These are phyloP conservation scores for Haemorhous mexicanus DNA, from an alignment of 2,113 vertebrate genomes.

Conservation along the genomic window DNA sequence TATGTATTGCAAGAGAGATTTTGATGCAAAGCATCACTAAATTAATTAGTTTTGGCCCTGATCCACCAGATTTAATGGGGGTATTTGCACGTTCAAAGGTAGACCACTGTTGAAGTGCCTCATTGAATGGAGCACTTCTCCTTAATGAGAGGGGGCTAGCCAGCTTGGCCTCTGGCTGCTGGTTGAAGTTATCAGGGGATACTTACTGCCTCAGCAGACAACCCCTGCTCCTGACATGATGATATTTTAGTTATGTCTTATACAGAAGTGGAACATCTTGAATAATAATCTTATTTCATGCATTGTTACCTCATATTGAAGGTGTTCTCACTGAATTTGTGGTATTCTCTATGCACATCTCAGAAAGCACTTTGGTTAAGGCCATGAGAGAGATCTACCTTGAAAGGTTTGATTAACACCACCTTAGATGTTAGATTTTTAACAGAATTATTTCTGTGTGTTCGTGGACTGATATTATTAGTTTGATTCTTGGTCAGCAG, in stretches of 20 bases:
- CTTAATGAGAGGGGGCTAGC: constrained; percentile 15
- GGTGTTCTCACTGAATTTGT: background rate
- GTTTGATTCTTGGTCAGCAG: background rate
- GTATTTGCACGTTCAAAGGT: constrained; percentile 49
- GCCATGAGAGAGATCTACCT: background rate
- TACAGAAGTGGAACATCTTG: background rate
- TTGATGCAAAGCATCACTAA: constrained; percentile 49
- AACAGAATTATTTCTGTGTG: background rate
- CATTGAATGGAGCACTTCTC: constrained; percentile 40
- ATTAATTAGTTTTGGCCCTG: constrained; percentile 61
- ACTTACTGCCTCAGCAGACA: background rate
- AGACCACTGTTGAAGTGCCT: constrained; percentile 50
- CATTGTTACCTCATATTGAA: background rate
- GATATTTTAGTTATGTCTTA: background rate
- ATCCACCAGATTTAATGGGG: constrained; percentile 53
- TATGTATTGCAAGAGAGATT: constrained; percentile 24
- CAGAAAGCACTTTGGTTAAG: background rate
- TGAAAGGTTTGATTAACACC: background rate
- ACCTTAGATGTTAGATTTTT: background rate
- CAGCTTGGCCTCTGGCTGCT: background rate
- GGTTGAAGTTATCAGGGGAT: background rate
- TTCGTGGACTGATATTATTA: background rate
- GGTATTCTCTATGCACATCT: background rate
- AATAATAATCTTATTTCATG: background rate
- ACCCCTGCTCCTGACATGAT: background rate